Conservation (phyloP, 1,140 invertebrate genomes). For the Drosophila ogumai region DNA sequence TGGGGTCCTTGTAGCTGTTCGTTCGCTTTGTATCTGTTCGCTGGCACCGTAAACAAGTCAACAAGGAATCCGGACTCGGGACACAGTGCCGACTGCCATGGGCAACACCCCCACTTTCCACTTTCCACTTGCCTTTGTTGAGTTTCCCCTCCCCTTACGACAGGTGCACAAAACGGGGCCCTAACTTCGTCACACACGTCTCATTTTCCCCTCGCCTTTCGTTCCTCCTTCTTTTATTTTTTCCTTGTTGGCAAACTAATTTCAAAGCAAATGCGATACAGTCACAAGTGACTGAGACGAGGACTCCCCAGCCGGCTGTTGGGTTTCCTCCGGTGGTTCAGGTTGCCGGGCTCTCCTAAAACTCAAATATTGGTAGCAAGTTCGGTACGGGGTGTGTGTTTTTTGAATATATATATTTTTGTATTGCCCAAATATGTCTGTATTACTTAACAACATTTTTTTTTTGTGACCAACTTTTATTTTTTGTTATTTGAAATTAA, state of each 20-base stretch:
- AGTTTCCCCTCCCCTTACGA: constrained; percentile 9
- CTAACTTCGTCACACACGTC: constrained; percentile 55
- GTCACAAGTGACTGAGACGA: constrained; percentile 39
- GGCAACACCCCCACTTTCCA: constrained; percentile 21
- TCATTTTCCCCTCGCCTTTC: constrained; percentile 34
- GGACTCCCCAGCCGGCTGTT: constrained; percentile 46
- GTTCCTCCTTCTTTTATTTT: constrained; percentile 3
- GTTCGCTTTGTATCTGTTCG: constrained; percentile 42
- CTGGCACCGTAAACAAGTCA: constrained; percentile 49
- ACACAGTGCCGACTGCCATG: constrained; percentile 32
- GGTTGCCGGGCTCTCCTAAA: constrained; percentile 9
- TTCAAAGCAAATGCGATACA: constrained; percentile 69
- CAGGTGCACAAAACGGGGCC: constrained; percentile 55
- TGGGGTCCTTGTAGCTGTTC: constrained; percentile 30
- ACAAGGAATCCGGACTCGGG: constrained; percentile 21
- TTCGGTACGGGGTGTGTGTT: background rate
- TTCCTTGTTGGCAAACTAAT: constrained; percentile 53
- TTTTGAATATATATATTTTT: background rate
- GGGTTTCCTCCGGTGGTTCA: constrained; percentile 37
- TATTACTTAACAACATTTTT: background rate
- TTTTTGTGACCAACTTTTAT: background rate
- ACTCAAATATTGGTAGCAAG: background rate
- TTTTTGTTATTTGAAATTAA: background rate
- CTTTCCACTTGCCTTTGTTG: background rate
- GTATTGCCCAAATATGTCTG: background rate